Evolutionary conservation across 1,140 invertebrate species (phyloP), one percentile per base, ranked within the genome.

Genomic region (Anastrepha obliqua): DNA sequence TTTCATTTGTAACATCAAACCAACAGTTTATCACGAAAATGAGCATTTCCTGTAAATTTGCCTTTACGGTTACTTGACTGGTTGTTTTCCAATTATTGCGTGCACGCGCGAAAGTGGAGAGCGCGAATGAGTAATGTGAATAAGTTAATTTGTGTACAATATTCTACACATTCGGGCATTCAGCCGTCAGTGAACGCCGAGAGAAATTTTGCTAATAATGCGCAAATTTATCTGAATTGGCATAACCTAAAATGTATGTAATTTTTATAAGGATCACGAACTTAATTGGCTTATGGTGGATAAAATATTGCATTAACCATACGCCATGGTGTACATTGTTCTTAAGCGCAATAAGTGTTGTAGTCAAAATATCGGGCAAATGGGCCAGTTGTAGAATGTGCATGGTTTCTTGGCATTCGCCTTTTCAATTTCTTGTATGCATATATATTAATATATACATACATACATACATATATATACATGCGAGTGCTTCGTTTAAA

Each of bases 101-200:
- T n/a, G 67, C 9, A 65, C 51, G 51, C 11, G 51, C 51, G 51
- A 55, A 6, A 6, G 51, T n/a, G 67, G 15, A 39, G 67, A 2
- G 67, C 29, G 67, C 15, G 42, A 6, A 74, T 74, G 67, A 74
- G 67, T 74, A 74, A 74, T 74, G 67, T 17, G 42, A 17, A 47
- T 39, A 74, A n/a, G 67, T 74, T 74, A 47, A 74, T 74, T 74
- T 74, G 67, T 15, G 42, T 74, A n/a, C 42, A 44, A 17, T 74
- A 42, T 74, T 47, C 13, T 13, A 15, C 29, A 15, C 15, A 44
- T 42, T 13, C 29, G 7, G 39, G 15, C 42, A 44, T 8, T 74
- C 67, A 74, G 15, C 42, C 42, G 42, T 74, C 67, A 11, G 60
- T n/a, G 15, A 62, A 62, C 9, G 60, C 13, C 1, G 4, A 58